These are phyloP conservation scores for Drosophila sproati DNA, from an alignment of 1,140 invertebrate species.

Conservation along the genomic window DNA sequence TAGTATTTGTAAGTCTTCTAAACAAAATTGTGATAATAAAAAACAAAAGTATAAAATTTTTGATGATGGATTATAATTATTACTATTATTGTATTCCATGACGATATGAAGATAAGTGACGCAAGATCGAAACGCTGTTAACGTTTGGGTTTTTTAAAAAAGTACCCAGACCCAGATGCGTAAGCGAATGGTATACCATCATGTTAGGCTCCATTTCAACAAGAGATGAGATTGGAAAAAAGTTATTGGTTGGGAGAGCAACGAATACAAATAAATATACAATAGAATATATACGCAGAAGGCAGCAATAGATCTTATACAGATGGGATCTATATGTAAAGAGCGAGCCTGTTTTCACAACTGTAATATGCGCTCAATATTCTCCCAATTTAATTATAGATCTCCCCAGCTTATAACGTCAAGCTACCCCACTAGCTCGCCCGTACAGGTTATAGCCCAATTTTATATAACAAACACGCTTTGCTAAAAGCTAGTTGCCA, in stretches of 20 bases:
- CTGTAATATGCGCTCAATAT: too few relatives aligned
- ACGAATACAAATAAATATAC: not conserved
- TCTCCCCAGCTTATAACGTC: not conserved
- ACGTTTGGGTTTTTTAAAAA: not conserved
- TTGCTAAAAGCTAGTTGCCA: conserved; percentile 24
- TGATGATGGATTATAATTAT: conserved; percentile 13
- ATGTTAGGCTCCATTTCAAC: not conserved
- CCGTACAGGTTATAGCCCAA: conserved; percentile 15
- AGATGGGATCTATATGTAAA: too few relatives aligned
- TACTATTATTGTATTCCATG: conserved; percentile 7
- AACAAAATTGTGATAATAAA: conserved; percentile 73
- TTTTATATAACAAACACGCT: not conserved
- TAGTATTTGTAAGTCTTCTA: conserved; percentile 59
- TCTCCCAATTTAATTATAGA: too few relatives aligned
- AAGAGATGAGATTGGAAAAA: not conserved
- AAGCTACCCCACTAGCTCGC: not conserved
- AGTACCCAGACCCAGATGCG: not conserved
- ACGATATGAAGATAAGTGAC: conserved; percentile 18
- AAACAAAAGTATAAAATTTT: conserved; percentile 38
- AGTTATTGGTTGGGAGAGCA: not conserved
- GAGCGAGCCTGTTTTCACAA: too few relatives aligned
- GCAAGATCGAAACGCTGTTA: conserved; percentile 1
- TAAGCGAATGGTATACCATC: conserved; percentile 1
- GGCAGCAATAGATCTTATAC: not conserved
- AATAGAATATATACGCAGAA: too few relatives aligned